phyloP scores from a whole-genome alignment of 2,888 invertebrate species.

The Dendrolimus houi region DNA sequence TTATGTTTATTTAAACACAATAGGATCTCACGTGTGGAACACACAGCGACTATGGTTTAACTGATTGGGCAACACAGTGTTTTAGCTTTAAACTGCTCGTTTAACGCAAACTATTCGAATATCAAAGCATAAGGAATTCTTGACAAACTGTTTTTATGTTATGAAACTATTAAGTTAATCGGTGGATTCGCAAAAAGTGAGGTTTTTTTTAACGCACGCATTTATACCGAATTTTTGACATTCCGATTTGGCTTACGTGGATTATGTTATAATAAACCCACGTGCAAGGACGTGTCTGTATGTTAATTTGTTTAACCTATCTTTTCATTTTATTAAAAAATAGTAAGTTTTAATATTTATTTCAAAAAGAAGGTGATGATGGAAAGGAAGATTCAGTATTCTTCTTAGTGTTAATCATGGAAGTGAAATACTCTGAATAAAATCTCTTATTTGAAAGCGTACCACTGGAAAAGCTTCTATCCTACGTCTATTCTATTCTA shows the following conservation, averaged over 20 bases:
- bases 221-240: neutral
- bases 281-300: neutral
- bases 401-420: too few relatives aligned
- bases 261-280: neutral
- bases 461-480: too few relatives aligned
- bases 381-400: too few relatives aligned
- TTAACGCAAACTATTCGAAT: conserved; percentile 8
- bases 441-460: too few relatives aligned
- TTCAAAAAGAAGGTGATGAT: too few relatives aligned
- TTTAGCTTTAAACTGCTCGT: conserved; percentile 15
- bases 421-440: too few relatives aligned
- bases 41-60: conserved; percentile 47
- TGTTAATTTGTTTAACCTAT: neutral
- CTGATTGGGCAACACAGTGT: conserved; percentile 40
- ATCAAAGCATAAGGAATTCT: neutral
- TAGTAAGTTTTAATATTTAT: too few relatives aligned
- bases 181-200: neutral
- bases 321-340: too few relatives aligned
- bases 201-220: neutral
- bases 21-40: conserved; percentile 42
- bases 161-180: neutral
- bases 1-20: conserved; percentile 37
- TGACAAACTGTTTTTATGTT: neutral
- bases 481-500: too few relatives aligned
- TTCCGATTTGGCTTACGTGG: neutral